A percentile compares a stretch with the other conserved stretches of the same genome.
Evolutionary conservation across 2,888 invertebrate genomes (phyloP).

Genomic region (Ophioninae sp.): DNA sequence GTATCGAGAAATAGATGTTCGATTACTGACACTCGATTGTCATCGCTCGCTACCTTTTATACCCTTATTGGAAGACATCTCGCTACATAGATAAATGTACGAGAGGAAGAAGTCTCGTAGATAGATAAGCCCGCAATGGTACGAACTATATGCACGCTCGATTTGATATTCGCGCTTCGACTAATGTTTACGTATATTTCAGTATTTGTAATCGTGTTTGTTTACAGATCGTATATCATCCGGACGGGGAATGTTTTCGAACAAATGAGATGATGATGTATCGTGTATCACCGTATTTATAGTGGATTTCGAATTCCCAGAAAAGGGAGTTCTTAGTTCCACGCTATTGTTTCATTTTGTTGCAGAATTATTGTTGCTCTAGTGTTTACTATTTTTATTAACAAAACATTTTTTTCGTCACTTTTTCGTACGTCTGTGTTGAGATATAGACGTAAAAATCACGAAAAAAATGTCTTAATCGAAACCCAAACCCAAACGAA

Average conservation of each 20-base stretch:
- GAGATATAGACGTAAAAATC: too few species aligned
- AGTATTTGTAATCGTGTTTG: constrained; percentile 11
- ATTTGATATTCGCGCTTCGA: background rate
- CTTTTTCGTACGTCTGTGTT: background rate
- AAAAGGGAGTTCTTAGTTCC: background rate
- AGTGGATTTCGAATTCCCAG: background rate
- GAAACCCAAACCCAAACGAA: too few species aligned
- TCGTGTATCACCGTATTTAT: background rate
- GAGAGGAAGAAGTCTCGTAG: constrained; percentile 51
- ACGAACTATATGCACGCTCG: constrained; percentile 4
- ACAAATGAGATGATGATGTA: constrained; percentile 10
- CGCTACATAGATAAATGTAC: constrained; percentile 52
- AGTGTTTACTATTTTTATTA: too few species aligned
- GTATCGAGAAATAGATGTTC: constrained; percentile 57
- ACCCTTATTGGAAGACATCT: constrained; percentile 58
- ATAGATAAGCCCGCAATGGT: constrained; percentile 60
- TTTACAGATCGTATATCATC: constrained; percentile 18
- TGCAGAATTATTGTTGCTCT: background rate
- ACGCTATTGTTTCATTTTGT: background rate
- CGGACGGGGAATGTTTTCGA: constrained; percentile 21
- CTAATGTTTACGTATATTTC: constrained; percentile 3
- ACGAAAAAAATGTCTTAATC: too few species aligned
- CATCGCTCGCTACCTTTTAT: constrained; percentile 73
- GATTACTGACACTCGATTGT: constrained; percentile 71
- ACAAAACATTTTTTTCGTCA: background rate